Percentiles rank a stretch among this genome's conserved stretches.
Evolutionary conservation across 2,888 invertebrate genomes (phyloP).

Genomic region (Amiota minor): DNA sequence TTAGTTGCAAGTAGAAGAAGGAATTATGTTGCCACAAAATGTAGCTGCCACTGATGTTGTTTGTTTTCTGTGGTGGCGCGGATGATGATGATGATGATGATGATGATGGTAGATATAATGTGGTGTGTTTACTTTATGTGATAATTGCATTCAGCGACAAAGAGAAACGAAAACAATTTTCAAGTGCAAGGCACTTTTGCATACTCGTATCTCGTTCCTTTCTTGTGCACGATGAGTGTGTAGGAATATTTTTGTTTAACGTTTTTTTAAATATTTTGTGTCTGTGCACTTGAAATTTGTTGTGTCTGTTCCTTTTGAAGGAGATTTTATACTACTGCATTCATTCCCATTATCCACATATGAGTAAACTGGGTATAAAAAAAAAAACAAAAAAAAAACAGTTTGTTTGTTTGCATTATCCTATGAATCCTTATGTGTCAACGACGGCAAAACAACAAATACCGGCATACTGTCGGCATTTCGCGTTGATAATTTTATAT

Average conservation of each 20-base stretch:
- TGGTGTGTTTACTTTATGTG: conserved; percentile 5
- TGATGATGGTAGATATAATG: no score
- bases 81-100: background rate
- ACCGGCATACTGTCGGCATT: background rate
- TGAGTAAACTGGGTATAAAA: no score
- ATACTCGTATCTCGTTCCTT: background rate
- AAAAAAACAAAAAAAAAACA: no score
- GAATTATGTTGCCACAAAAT: background rate
- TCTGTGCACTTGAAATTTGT: no score
- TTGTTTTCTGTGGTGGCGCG: background rate
- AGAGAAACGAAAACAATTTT: background rate
- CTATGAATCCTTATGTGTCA: background rate
- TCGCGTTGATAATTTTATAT: no score
- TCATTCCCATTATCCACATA: no score
- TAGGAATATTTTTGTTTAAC: no score
- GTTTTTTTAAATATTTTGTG: no score
- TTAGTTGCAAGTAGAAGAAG: background rate
- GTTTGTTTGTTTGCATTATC: background rate
- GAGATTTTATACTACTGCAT: no score
- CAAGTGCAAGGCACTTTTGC: conserved; percentile 16
- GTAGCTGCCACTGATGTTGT: background rate
- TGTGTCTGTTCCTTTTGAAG: no score
- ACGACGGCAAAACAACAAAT: conserved; percentile 5
- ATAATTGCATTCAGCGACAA: conserved; percentile 3
- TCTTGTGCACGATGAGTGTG: no score